Evolutionary conservation across 2,113 vertebrate genomes (phyloP), one percentile per base, ranked within the genome.

Genomic region (Menura novaehollandiae): DNA sequence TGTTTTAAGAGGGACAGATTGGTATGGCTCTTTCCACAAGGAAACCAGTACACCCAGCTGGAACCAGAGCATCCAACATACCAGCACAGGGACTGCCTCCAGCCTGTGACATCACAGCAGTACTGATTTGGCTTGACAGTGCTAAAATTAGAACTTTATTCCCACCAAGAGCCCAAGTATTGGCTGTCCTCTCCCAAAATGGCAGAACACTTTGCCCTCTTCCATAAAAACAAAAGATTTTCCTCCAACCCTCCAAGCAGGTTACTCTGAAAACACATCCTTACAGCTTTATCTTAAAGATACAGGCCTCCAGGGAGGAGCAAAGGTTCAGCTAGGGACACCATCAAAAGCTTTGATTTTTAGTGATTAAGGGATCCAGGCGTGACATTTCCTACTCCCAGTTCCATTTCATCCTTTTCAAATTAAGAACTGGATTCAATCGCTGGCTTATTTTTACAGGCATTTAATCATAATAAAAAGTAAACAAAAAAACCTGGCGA

Each of bases 121-220:
- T 15, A 77, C 58, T 55, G 39, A 20, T 68, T 77, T 85, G 86
- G 63, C 56, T 88, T 81, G 85, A 91, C 69, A 87, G 46, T 24
- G 14, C 75, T 85, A 94, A 96, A 97, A 97, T 89, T 92, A 94
- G 78, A 10, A 19, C 58, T 74, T 94, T 44, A 77, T 63, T 94
- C 46, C 15, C 58, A 83, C 28, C 26, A 75, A 58, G 14, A 89
- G 64, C 82, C 39, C 44, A 39, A 47, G 60, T 66, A 94, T 30
- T 66, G 78, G 11, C 77, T 92, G 64, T 78, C 51, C 30, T 88
- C 46, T 58, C 39, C 67, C 64, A 76, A 33, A 33, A 44, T 76
- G 63, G 80, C 73, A 59, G 52, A 94, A 93, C 39, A 69, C 51
- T 93, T 87, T 72, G 41, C 53, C 73, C 43, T 87, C 37, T 78